Evolutionary conservation across 2,113 vertebrate species (phyloP).

Genomic region (Entelurus aequoreus): DNA sequence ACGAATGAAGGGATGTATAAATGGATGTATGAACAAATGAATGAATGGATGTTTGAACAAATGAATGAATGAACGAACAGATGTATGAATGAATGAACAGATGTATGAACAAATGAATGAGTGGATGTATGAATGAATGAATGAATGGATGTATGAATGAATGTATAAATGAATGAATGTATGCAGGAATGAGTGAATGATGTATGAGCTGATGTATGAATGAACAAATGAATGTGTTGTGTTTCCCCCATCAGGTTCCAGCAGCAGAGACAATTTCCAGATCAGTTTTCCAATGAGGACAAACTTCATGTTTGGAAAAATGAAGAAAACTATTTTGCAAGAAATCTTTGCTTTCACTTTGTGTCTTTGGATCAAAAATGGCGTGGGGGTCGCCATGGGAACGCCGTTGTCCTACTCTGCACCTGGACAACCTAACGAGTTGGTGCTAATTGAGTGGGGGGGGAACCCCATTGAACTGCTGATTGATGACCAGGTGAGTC

Average conservation of each 20-base stretch:
- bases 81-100: too few species aligned
- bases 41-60: too few species aligned
- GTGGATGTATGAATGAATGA: too few species aligned
- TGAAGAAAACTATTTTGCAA: conserved; percentile 68
- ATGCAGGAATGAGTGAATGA: too few species aligned
- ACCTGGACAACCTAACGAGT: conserved; percentile 73
- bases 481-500: conserved; percentile 71
- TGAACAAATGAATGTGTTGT: too few species aligned
- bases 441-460: conserved; percentile 78
- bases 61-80: too few species aligned
- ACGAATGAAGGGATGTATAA: too few species aligned
- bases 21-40: too few species aligned
- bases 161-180: too few species aligned
- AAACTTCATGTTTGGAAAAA: conserved; percentile 74
- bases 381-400: conserved; percentile 56
- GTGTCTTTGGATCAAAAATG: conserved; percentile 73
- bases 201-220: too few species aligned
- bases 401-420: conserved; percentile 77
- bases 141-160: too few species aligned
- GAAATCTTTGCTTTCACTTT: conserved; percentile 75
- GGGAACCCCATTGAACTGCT: conserved; percentile 74
- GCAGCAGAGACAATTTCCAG: conserved; percentile 64
- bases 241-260: conserved; percentile 42
- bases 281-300: conserved; percentile 75
- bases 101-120: too few species aligned